Conservation (phyloP, 2,113 vertebrate genomes). For the Thalassoma bifasciatum region DNA sequence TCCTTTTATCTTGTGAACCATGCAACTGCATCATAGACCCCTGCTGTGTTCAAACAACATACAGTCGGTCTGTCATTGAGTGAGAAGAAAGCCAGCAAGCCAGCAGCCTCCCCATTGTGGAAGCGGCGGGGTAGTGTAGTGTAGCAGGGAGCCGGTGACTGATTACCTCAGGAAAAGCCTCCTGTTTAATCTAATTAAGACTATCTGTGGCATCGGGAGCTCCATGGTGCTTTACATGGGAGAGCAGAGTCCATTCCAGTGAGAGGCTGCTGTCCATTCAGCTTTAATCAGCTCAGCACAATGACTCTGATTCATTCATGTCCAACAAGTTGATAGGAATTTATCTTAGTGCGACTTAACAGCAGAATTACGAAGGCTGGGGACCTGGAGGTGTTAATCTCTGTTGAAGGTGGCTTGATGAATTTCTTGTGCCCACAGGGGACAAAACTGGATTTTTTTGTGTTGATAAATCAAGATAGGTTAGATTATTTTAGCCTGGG, state of each 20-base stretch:
- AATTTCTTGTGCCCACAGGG: constrained; percentile 1
- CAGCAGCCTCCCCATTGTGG: constrained; percentile 52
- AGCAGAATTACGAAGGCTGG: constrained; percentile 7
- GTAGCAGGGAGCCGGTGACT: constrained; percentile 79
- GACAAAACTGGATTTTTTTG: constrained; percentile 21
- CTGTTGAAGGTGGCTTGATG: constrained; percentile 22
- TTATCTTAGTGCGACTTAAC: constrained; percentile 22
- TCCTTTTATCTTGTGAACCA: neutral
- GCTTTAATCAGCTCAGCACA: constrained; percentile 62
- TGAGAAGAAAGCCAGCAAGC: neutral
- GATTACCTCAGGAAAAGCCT: constrained; percentile 87
- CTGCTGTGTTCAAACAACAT: constrained; percentile 12
- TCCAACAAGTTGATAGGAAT: constrained; percentile 35
- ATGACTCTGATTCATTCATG: constrained; percentile 54
- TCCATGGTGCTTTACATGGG: constrained; percentile 57
- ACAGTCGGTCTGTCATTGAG: neutral
- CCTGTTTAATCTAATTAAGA: constrained; percentile 85
- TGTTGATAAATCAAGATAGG: constrained; percentile 19
- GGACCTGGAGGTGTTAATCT: constrained; percentile 25
- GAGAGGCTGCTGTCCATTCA: constrained; percentile 64
- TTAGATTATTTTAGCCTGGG: constrained; percentile 10
- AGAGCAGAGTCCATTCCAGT: constrained; percentile 64
- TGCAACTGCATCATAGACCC: constrained; percentile 2
- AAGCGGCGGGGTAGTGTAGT: constrained; percentile 58
- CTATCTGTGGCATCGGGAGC: constrained; percentile 73